These are phyloP conservation scores for Gerris buenoi DNA, from an alignment of 1,140 invertebrate genomes.

Conservation along the genomic window DNA sequence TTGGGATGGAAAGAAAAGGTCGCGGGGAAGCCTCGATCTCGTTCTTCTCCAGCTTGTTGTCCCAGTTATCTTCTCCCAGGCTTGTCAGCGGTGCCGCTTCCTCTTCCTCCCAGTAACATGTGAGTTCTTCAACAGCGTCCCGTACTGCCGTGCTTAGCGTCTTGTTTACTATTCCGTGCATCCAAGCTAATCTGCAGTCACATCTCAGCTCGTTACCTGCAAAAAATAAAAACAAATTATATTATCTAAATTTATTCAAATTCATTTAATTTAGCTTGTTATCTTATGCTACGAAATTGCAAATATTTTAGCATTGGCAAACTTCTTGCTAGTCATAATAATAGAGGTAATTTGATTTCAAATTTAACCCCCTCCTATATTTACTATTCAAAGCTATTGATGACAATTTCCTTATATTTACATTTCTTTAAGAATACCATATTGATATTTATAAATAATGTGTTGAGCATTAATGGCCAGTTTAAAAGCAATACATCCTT, in stretches of 20 bases:
- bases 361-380: too few species aligned
- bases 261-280: too few species aligned
- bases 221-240: slow-evolving; percentile 1
- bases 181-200: slow-evolving; percentile 60
- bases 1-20: slow-evolving; percentile 6
- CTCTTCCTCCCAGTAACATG: slow-evolving; percentile 30
- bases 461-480: too few species aligned
- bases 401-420: too few species aligned
- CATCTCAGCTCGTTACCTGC: slow-evolving; percentile 40
- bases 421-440: too few species aligned
- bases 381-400: too few species aligned
- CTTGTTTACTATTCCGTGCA: slow-evolving; percentile 51
- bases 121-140: slow-evolving; percentile 45
- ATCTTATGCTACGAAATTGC: too few species aligned
- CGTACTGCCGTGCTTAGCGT: slow-evolving; percentile 49
- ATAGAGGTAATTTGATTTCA: too few species aligned
- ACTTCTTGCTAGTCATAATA: too few species aligned
- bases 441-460: too few species aligned
- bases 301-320: too few species aligned
- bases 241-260: background rate
- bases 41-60: background rate
- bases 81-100: background rate
- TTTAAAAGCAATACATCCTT: too few species aligned
- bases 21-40: background rate
- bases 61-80: background rate